A percentile compares a stretch with the other conserved stretches of the same genome.
These are phyloP conservation scores for Lates japonicus DNA, from an alignment of 2,797 vertebrate species.

Conservation along the genomic window DNA sequence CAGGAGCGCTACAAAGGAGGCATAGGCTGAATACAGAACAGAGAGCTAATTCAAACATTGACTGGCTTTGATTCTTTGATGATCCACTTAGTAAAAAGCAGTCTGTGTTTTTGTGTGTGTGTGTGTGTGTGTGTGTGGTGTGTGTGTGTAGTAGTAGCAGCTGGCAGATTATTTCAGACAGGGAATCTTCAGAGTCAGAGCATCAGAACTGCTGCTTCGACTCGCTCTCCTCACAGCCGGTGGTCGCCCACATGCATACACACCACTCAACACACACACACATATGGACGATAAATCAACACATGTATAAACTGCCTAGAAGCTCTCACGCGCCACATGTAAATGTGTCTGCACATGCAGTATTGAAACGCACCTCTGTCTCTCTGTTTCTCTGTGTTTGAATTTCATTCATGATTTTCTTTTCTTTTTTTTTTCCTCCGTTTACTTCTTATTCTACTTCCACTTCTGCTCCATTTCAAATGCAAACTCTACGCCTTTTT, in stretches of 20 bases:
- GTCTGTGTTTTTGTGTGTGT: constrained; percentile 4
- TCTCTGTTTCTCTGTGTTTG: constrained; percentile 15
- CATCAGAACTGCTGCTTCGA: constrained; percentile 46
- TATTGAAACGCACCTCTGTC: constrained; percentile 2
- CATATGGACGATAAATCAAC: not conserved
- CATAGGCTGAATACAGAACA: constrained; percentile 44
- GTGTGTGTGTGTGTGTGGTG: not conserved
- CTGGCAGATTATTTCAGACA: constrained; percentile 53
- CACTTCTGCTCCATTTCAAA: constrained; percentile 32
- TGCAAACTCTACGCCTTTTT: constrained; percentile 15
- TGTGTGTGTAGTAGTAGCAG: constrained; percentile 7
- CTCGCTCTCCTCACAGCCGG: constrained; percentile 36
- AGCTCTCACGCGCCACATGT: not conserved
- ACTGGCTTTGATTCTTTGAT: constrained; percentile 66
- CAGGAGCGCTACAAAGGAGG: constrained; percentile 48
- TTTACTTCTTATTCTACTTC: constrained; percentile 26
- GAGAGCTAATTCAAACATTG: constrained; percentile 64
- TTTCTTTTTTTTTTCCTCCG: not conserved
- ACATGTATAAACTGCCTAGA: constrained; percentile 26
- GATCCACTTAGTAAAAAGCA: constrained; percentile 48
- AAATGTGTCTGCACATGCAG: not conserved
- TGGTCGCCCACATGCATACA: constrained; percentile 16
- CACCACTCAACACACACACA: constrained; percentile 1
- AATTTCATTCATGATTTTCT: constrained; percentile 34
- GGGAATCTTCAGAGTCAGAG: constrained; percentile 49